These are phyloP conservation scores for Aethes cnicana DNA, from an alignment of 2,888 invertebrate species.

Conservation along the genomic window DNA sequence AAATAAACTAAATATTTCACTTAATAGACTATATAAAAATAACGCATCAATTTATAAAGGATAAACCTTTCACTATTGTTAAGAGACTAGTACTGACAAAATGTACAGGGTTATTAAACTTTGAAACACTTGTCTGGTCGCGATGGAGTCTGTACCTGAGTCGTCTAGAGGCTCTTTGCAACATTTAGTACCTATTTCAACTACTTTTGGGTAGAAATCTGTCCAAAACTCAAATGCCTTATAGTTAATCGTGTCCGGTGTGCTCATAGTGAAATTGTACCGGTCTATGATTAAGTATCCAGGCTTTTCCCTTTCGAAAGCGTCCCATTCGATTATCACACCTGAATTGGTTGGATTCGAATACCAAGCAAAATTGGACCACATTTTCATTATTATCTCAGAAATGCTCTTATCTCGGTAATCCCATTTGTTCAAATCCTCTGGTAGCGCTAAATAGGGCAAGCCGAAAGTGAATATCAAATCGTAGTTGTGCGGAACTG, in stretches of 20 bases:
- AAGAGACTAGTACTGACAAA: constrained; percentile 55
- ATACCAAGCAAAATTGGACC: constrained; percentile 89
- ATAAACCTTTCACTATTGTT: constrained; percentile 38
- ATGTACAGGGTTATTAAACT: constrained; percentile 53
- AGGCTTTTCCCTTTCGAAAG: constrained; percentile 85
- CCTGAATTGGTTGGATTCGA: constrained; percentile 87
- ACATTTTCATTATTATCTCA: constrained; percentile 90
- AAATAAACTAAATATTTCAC: constrained; percentile 54
- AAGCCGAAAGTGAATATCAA: constrained; percentile 91
- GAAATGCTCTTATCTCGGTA: constrained; percentile 89
- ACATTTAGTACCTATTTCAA: constrained; percentile 88
- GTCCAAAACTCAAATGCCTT: constrained; percentile 93
- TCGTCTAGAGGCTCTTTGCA: constrained; percentile 84
- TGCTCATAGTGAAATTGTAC: constrained; percentile 88
- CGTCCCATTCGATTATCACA: constrained; percentile 89
- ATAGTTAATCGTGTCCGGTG: constrained; percentile 85
- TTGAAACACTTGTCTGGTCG: constrained; percentile 44
- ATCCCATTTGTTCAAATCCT: constrained; percentile 87
- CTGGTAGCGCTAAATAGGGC: constrained; percentile 85
- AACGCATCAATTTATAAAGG: constrained; percentile 49
- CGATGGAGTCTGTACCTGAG: constrained; percentile 55
- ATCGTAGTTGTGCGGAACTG: constrained; percentile 91
- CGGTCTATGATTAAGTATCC: constrained; percentile 88
- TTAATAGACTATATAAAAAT: constrained; percentile 75
- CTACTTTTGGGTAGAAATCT: constrained; percentile 89